Evolutionary conservation across 2,888 invertebrate genomes (phyloP).

Genomic region (Periphyllus acericola): DNA sequence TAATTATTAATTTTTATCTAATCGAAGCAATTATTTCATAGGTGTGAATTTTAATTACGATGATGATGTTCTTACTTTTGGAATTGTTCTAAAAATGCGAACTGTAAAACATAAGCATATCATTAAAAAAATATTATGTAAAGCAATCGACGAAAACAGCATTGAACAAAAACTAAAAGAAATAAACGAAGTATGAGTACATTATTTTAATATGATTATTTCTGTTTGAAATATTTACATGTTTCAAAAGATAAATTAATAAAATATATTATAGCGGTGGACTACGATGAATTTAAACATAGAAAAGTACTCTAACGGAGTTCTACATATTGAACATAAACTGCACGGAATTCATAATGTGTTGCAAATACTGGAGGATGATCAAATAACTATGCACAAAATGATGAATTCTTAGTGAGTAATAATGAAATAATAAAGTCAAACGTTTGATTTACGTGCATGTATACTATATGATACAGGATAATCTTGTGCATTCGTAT

Average conservation of each 20-base stretch:
- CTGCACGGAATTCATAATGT: slow-evolving; percentile 5
- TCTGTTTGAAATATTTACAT: background rate
- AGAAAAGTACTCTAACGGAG: slow-evolving; percentile 11
- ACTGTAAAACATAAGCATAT: slow-evolving; percentile 40
- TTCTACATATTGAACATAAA: slow-evolving; percentile 14
- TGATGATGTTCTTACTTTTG: slow-evolving; percentile 41
- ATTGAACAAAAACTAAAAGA: slow-evolving; percentile 36
- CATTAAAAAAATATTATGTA: slow-evolving; percentile 15
- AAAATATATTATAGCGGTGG: slow-evolving; percentile 38
- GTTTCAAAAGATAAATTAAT: background rate
- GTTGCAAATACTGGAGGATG: slow-evolving; percentile 50
- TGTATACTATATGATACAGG: too few species aligned
- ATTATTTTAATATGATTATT: background rate
- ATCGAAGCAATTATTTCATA: background rate
- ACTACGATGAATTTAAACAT: slow-evolving; percentile 25
- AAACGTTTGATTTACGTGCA: background rate
- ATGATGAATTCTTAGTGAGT: slow-evolving; percentile 55
- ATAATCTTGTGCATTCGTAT: too few species aligned
- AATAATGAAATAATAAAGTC: background rate
- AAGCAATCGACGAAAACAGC: slow-evolving; percentile 31
- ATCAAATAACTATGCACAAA: slow-evolving; percentile 54
- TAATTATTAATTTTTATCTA: too few species aligned
- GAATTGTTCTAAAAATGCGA: slow-evolving; percentile 43
- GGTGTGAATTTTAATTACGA: slow-evolving; percentile 29
- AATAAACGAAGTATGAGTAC: slow-evolving; percentile 33